A percentile compares a stretch with the other conserved stretches of the same genome.
phyloP scores from a whole-genome alignment of 2,113 vertebrate species.

The Catagonus wagneri region DNA sequence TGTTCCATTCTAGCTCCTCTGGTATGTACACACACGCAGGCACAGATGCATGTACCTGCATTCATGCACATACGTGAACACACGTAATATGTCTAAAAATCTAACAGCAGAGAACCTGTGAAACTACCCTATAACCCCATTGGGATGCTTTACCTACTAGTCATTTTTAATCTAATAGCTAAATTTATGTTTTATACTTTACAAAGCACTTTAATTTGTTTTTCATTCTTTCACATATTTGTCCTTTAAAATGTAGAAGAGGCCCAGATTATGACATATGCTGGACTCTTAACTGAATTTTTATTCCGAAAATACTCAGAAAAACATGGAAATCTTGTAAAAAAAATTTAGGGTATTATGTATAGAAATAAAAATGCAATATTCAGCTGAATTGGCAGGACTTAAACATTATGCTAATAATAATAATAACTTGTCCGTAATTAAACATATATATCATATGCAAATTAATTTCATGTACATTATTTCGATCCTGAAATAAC shows the following conservation, averaged over 20 bases:
- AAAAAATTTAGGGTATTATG: background rate
- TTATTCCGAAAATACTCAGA: background rate
- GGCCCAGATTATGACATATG: background rate
- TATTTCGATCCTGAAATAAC: background rate
- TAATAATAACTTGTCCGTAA: background rate
- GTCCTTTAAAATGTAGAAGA: constrained; percentile 43
- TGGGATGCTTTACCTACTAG: background rate
- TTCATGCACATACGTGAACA: background rate
- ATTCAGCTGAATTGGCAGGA: background rate
- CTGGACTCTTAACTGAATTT: background rate
- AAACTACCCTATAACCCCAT: background rate
- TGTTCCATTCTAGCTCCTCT: background rate
- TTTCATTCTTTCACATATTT: background rate
- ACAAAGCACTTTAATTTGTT: background rate
- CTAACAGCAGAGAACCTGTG: background rate
- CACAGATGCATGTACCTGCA: background rate
- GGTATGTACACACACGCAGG: background rate
- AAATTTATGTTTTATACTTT: constrained; percentile 22
- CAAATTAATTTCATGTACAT: background rate
- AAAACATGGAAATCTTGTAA: background rate
- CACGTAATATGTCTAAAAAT: background rate
- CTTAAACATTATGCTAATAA: background rate
- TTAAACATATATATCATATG: background rate
- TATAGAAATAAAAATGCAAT: background rate
- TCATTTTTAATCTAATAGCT: background rate